phyloP scores from a whole-genome alignment of 2,888 invertebrate species.

The Amphiduros pacificus region DNA sequence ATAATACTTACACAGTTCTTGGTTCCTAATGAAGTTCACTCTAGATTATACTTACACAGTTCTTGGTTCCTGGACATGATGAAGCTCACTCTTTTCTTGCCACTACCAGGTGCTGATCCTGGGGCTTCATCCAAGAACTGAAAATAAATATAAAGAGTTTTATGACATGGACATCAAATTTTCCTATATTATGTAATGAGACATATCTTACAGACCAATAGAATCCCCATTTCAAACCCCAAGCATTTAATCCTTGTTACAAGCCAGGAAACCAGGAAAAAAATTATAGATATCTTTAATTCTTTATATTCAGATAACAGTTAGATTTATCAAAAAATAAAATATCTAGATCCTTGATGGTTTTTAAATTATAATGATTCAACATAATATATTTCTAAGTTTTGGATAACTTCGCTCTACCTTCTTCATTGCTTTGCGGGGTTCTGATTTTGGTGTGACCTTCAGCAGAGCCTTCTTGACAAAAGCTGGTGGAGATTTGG shows the following conservation, averaged over 20 bases:
- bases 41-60: too few species aligned
- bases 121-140: background rate
- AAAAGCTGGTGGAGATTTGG: conserved; percentile 36
- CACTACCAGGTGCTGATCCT: background rate
- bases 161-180: too few species aligned
- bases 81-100: conserved; percentile 37
- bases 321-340: background rate
- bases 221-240: too few species aligned
- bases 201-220: too few species aligned
- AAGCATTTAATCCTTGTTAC: too few species aligned
- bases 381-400: background rate
- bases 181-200: too few species aligned
- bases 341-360: background rate
- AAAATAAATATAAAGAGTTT: background rate
- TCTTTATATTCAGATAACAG: background rate
- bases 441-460: conserved; percentile 5
- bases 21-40: too few species aligned
- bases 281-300: background rate
- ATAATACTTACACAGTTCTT: too few species aligned
- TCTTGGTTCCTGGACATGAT: conserved; percentile 40
- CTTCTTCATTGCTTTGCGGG: background rate
- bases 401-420: too few species aligned
- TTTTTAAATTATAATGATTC: background rate
- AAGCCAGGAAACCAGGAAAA: background rate
- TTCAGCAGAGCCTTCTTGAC: conserved; percentile 31